Base-by-base conservation (phyloP, 2,797 vertebrate species). In the Melanotaenia boesemani region DNA sequence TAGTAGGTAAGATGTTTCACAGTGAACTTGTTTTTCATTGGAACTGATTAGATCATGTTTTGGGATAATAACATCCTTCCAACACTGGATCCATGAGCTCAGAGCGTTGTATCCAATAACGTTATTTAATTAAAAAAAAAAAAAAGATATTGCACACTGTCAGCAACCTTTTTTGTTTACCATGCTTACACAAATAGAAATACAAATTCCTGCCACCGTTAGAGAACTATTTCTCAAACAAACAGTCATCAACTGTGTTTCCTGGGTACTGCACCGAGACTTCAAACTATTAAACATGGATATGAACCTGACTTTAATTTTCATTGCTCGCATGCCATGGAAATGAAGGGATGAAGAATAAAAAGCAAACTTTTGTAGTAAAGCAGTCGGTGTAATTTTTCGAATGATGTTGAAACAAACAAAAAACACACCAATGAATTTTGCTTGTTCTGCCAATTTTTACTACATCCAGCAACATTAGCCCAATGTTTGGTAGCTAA, bases 361-460 rank as follows among this genome's bases (percentile, higher is more conserved):
- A 79, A 87, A 72, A 86, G 57, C 62, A 48, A 24, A 32, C 55
- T 64, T 64, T 78, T 68, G 46, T 65, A 54, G 63, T 30, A 72
- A 76, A 41, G 67, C 70, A 58, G 55, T 71, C 64, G 36, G 57
- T 66, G 63, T 76, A 77, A 81, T 88, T 86, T 87, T 86, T 89
- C 83, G 87, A 73, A 70, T 44, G 41, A 5, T 1, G 5, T 4
- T 15, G 15, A 41, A 41, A 41, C 39, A 41, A 41, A 41, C 13
- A 41, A 41, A 15, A 41, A 41, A 16, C 39, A 41, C 39, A 15
- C 10, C 12, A 12, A 41, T 2, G 4, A 41, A 41, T 41, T 41
- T 41, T 5, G 3, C 15, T 12, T 39, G 37, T 41, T 41, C 10
- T 41, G 36, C 36, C 36, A 36, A 10, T 41, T 41, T 41, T 11